Evolutionary conservation across 2,797 vertebrate species (phyloP), one percentile per base, ranked within the genome.

Genomic region (Ptychobarbus kaznakovi): DNA sequence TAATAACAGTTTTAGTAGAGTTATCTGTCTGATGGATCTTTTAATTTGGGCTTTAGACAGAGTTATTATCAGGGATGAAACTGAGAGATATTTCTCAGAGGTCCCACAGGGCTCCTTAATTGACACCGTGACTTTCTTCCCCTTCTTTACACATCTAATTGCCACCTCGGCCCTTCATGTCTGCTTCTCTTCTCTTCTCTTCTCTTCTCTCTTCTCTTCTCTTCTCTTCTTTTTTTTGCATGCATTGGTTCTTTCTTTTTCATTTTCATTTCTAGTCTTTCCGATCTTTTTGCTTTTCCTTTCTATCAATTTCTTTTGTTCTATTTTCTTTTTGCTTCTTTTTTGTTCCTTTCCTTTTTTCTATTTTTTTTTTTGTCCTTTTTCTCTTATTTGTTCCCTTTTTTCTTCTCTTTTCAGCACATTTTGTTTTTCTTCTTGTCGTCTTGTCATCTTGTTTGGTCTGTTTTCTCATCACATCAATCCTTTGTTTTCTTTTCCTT

Each of bases 1-100:
- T 92, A 91, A 92, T 92, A 91, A 93, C 65, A 15, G 58, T 88
- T 93, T 92, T 93, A 92, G 92, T 91, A 53, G 87, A 91, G 85
- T 91, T 91, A 91, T 91, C 70, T 90, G 56, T 92, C 81, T 88
- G 83, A 83, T 76, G 76, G 76, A 68, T 87, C 72, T 70, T 81
- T 85, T 83, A 86, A 86, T 88, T 80, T 87, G 72, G 70, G 49
- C 77, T 91, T 83, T 66, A 42, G 80, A 85, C 84, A 40, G 70
- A 90, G 89, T 88, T 76, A 89, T 87, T 85, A 76, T 78, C 72
- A 80, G 79, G 75, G 56, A 81, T 75, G 82, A 82, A 74, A 80
- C 86, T 87, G 86, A 73, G 89, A 87, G 58, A 86, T 76, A 90
- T 83, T 80, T 88, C 68, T 73, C 65, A 66, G 44, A 77, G 70